Evolutionary conservation across 2,888 invertebrate species (phyloP), one percentile per base, ranked within the genome.

Genomic region (Drosophila neutralis): DNA sequence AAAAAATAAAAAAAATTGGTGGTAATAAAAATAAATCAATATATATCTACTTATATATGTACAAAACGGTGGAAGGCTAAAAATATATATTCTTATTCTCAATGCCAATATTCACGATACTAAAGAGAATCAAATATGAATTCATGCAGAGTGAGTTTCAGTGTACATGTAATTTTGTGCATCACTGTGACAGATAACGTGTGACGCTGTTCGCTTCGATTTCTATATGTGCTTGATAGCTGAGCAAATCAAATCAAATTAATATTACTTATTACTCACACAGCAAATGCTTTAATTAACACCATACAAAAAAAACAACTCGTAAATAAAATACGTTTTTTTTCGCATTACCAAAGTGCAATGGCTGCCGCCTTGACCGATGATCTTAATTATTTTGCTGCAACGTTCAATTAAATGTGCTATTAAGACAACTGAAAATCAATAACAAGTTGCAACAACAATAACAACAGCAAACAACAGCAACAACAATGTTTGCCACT

Each of bases 111-210:
- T 52, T 83, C 15, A 77, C 69, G 54, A 66, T 83, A 56, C 71
- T 91, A 13, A 83, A 82, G 74, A 74, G 80, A 82, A 77, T 91
- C 29, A 91, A 83, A 88, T 69, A 89, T 73, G 88, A 90, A 62
- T 77, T 91, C n/a, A 58, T 85, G 51, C 72, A 82, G 69, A 88
- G 91, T 91, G 89, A 91, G 91, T 90, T 48, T 4, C 4, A 13
- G 36, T 64, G 76, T 56, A 57, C 65, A 48, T 15, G 4, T 58
- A 73, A 8, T 73, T 72, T 58, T 74, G 48, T 29, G 54, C 60
- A 51, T 49, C 76, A 83, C 82, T 90, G 87, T 90, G 38, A 4
- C n/a, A 66, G 73, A 84, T 81, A 83, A 76, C 61, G 42, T 31
- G 54, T 61, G 73, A 80, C 71, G 79, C 57, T 51, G 58, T 29